Conservation (phyloP, 1,140 invertebrate genomes). For the Cardiocondyla obscurior region DNA sequence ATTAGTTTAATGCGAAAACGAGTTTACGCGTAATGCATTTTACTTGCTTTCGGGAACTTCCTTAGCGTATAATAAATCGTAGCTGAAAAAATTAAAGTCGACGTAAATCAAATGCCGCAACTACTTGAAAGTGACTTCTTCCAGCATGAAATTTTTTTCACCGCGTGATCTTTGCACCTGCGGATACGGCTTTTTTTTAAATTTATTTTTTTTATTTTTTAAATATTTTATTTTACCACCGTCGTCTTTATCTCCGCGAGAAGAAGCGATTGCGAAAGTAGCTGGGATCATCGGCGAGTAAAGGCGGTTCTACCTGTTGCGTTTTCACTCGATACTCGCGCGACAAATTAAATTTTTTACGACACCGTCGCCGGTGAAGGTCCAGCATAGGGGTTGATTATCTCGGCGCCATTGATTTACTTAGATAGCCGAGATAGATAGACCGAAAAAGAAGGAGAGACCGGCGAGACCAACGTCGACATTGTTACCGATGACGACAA, state of each 20-base stretch:
- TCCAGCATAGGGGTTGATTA: neutral
- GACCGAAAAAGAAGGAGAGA: slow-evolving; percentile 5
- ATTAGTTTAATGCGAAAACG: neutral
- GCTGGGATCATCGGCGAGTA: neutral
- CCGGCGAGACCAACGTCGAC: neutral
- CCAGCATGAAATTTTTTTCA: neutral
- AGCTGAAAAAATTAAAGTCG: slow-evolving; percentile 12
- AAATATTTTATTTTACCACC: too few relatives aligned
- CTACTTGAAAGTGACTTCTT: neutral
- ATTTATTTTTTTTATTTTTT: neutral
- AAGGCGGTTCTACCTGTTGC: slow-evolving; percentile 63
- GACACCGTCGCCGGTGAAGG: too few relatives aligned
- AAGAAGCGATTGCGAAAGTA: neutral
- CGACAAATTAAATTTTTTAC: neutral
- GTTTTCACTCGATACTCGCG: slow-evolving; percentile 30
- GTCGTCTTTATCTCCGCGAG: neutral
- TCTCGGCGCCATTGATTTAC: neutral
- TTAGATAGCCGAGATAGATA: neutral
- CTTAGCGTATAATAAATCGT: neutral
- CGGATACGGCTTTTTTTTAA: neutral
- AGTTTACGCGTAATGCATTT: slow-evolving; percentile 3
- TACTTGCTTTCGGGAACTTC: slow-evolving; percentile 8
- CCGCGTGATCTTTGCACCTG: neutral
- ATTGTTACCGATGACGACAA: neutral
- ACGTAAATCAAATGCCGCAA: neutral